Base-by-base conservation (phyloP, 1,140 invertebrate genomes). In the Protaetia brevitarsis region DNA sequence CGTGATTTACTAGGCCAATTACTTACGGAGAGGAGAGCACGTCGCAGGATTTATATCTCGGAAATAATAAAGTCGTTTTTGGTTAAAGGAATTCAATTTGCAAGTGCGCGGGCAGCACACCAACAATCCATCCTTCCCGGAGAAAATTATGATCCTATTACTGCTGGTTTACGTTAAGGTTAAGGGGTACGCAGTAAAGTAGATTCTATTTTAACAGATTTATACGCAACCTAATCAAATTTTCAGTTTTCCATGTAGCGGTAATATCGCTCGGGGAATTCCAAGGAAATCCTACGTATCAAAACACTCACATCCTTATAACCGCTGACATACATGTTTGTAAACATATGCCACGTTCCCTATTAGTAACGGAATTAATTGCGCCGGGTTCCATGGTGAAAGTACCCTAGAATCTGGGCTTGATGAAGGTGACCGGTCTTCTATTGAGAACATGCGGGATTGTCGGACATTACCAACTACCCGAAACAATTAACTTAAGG, bases 401-500 rank as follows among this genome's bases (percentile, higher is more conserved):
- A 51, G 41, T 19, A 23, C 26, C 19, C 26, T 51, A 51, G 19
- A 51, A 19, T 51, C 19, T 23, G 19, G 16, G n/a, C 26, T 51
- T 51, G 41, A 51, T 51, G 41, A 51, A 51, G 41, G 41, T 51
- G 41, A 4, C 41, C 41, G 41, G 16, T 19, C 16, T 19, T 21
- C 41, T 51, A 51, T 51, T 51, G 41, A 51, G 19, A 51, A 23
- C 10, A 7, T 23, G 41, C 26, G 26, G 41, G 41, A 23, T 51
- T 51, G 41, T 51, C 41, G 19, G 16, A 51, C 16, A 51, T 51
- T 51, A 51, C 41, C 7, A 51, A 51, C 41, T 51, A 51, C 41
- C 41, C 41, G 41, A 51, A 51, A 51, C 41, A 51, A 51, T 51
- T 51, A 51, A 51, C 41, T 51, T 51, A 51, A 51, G 41, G 41